Evolutionary conservation across 2,797 vertebrate genomes (phyloP), one percentile per base, ranked within the genome.

Genomic region (Anabas testudineus): DNA sequence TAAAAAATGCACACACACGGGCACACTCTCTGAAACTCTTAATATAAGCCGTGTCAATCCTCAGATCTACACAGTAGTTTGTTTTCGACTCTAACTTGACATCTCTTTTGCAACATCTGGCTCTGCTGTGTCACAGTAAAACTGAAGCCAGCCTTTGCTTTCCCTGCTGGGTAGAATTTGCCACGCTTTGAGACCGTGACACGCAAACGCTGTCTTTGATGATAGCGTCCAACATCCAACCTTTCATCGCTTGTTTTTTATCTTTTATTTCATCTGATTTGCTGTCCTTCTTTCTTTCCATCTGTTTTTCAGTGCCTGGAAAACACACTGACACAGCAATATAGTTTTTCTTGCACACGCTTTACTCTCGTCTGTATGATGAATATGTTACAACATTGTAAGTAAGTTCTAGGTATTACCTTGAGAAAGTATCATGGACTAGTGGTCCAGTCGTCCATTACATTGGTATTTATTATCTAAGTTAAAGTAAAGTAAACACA

Each of bases 81-180:
- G 68, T 78, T 81, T 61, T 71, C 55, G n/a, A 72, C 47, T 78
- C 45, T 47, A 36, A 65, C 49, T 61, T 59, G 43, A 77, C 54
- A 37, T 75, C 59, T 86, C 42, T 54, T 67, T 79, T 68, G 63
- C 49, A 47, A 77, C 85, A 87, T 85, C 76, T 87, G 83, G 76
- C 67, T 81, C 62, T 51, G 32, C 19, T 74, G 54, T 62, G 73
- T 83, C 74, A 77, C 65, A 83, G 71, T 73, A 58, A 57, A 57
- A 70, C 18, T 21, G 6, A 60, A 72, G 61, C 67, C 78, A 80
- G 45, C 19, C 6, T 69, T 73, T 51, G 32, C 67, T 71, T 62
- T 56, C 69, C 56, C 63, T 76, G 80, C 80, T 81, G 75, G 82
- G 78, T 69, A 58, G 45, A 19, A 83, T 84, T 83, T 62, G 77